Evolutionary conservation across 2,113 vertebrate species (phyloP), one percentile per base, ranked within the genome.

Genomic region (Oxyura jamaicensis): DNA sequence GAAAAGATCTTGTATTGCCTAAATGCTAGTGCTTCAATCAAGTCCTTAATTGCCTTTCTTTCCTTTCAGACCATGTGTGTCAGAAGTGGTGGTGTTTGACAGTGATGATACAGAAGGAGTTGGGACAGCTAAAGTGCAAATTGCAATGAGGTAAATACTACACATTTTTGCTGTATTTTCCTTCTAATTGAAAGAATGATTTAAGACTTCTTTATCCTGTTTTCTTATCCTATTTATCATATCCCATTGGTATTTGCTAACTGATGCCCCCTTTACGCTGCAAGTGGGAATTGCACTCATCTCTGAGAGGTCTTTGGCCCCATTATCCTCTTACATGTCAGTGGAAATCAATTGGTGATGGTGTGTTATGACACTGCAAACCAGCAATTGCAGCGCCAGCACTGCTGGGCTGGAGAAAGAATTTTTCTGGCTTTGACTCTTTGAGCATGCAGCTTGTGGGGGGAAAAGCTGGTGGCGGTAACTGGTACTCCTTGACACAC

Each of bases 111-210:
- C 98, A 25, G 97, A 97, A 79, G 91, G 95, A 26, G 85, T 44
- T 11, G 98, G 98, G 93, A 98, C 98, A 67, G 96, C 99, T 77
- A 99, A 98, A 97, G 98, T 99, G 91, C 98, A 99, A 95, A 98
- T 99, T 72, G 98, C 99, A 58, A 98, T 99, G 97, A 98, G 98
- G 97, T 99, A 97, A 97, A 97, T 6, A 1, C 8, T 16, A 41
- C 10, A 12, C 4, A 7, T 44, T 72, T 77, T 58, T 68, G 60
- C 35, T 76, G 58, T 42, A 33, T 95, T 94, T 96, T 46, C 29
- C 28, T 91, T 75, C 48, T 33, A 62, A 5, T 21, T 19, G n/a
- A 22, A 88, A 77, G 31, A 75, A 52, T 25, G 4, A 22, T 66
- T 10, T 3, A 74, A 86, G 26, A 53, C 3, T 23, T 44, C 66